Base-by-base conservation (phyloP, 2,888 invertebrate genomes). In the Eucera pruinosa region DNA sequence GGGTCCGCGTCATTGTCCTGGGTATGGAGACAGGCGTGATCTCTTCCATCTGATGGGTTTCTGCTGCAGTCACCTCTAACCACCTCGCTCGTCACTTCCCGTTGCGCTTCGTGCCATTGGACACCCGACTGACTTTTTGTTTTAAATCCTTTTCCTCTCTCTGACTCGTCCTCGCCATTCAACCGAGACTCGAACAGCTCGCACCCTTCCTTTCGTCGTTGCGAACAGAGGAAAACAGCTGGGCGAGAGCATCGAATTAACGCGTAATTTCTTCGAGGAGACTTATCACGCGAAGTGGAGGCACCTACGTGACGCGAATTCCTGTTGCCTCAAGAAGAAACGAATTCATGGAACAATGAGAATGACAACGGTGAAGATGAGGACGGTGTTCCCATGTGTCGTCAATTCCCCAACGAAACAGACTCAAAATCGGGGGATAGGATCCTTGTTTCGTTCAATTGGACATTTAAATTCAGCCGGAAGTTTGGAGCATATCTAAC, bases 41-140 rank as follows among this genome's bases (percentile, higher is more conserved):
- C 86, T 87, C 82, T 87, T 88, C 88, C 88, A 88, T 88, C 88
- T 86, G 89, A 89, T 89, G 88, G 87, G 88, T 88, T 88, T 88
- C 82, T 84, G 72, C 80, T 84, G 83, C 82, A 84, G 82, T 83
- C 78, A 74, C 73, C 81, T 78, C 78, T 72, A 78, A 80, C 73
- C 85, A 77, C 70, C 58, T 52, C 75, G 71, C 79, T 82, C 82
- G 85, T 86, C 80, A 85, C 84, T 84, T 86, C 81, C 78, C 83
- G 80, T 80, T 80, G 79, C 82, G 74, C 76, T 83, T 81, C 81
- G 78, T 82, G 74, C 82, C 85, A 86, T 88, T 87, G 86, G 86
- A 86, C 86, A 85, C 77, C 86, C 81, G 81, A 80, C 76, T 83
- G 83, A 72, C 77, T 79, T 84, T 80, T 84, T 81, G 79, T 85